Conservation (phyloP, 2,797 vertebrate genomes). For the Cossypha polioptera region DNA sequence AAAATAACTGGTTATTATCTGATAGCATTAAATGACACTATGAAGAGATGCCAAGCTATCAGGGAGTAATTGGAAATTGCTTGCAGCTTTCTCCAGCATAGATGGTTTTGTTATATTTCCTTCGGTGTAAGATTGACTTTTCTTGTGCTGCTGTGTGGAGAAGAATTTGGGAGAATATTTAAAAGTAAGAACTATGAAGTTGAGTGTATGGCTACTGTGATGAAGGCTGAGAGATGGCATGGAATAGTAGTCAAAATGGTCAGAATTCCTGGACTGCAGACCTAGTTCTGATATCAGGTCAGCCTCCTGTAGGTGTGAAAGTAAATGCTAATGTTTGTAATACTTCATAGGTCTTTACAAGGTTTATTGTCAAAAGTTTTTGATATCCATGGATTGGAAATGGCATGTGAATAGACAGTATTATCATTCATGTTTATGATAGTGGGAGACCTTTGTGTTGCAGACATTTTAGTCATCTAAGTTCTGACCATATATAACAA, state of each 20-base stretch:
- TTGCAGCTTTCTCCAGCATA: background rate
- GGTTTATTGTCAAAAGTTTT: background rate
- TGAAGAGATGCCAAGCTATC: background rate
- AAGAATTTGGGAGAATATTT: background rate
- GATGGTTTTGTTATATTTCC: background rate
- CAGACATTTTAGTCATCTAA: background rate
- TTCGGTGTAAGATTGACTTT: background rate
- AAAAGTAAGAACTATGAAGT: background rate
- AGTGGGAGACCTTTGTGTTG: background rate
- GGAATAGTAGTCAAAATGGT: background rate
- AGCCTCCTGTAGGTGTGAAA: background rate
- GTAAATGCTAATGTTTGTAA: background rate
- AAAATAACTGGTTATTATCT: constrained; percentile 43
- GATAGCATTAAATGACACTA: background rate
- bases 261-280: background rate
- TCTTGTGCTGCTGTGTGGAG: background rate
- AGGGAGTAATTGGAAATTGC: constrained; percentile 36
- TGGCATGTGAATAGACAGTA: background rate
- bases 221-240: background rate
- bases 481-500: background rate
- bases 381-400: background rate
- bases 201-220: background rate
- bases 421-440: background rate
- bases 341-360: background rate
- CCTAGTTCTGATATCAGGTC: background rate